Conservation (phyloP, 2,888 invertebrate genomes). For the Apoderus coryli region DNA sequence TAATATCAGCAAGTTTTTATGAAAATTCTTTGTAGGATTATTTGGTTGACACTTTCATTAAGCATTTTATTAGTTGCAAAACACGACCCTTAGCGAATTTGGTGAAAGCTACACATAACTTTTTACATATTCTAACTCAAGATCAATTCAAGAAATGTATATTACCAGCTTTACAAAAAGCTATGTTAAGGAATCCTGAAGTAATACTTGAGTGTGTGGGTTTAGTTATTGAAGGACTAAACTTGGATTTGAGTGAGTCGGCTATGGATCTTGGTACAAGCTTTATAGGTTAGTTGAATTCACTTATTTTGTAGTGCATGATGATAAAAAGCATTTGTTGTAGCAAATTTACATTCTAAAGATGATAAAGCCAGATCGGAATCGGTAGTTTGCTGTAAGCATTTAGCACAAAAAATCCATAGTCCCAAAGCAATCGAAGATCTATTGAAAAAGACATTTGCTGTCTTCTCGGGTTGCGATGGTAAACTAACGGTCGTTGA, state of each 20-base stretch:
- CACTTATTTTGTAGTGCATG: no score
- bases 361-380: slow-evolving; percentile 62
- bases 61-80: slow-evolving; percentile 65
- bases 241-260: slow-evolving; percentile 63
- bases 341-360: slow-evolving; percentile 72
- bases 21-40: slow-evolving; percentile 34
- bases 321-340: no score
- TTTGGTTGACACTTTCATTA: slow-evolving; percentile 56
- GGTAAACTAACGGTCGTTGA: slow-evolving; percentile 82
- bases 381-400: slow-evolving; percentile 56
- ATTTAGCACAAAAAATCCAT: slow-evolving; percentile 57
- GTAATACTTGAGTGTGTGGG: slow-evolving; percentile 72
- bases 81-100: slow-evolving; percentile 54
- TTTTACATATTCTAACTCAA: slow-evolving; percentile 46
- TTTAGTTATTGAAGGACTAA: slow-evolving; percentile 52
- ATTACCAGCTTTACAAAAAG: slow-evolving; percentile 76
- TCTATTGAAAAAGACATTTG: slow-evolving; percentile 57
- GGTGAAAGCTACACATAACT: slow-evolving; percentile 48
- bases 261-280: slow-evolving; percentile 68
- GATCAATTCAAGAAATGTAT: slow-evolving; percentile 59
- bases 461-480: slow-evolving; percentile 72
- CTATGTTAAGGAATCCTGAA: slow-evolving; percentile 89
- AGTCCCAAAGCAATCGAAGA: slow-evolving; percentile 49
- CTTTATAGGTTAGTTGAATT: slow-evolving; percentile 68
- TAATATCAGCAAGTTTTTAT: slow-evolving; percentile 2